Base-by-base conservation (phyloP, 2,888 invertebrate genomes). In the Metalampra italica region DNA sequence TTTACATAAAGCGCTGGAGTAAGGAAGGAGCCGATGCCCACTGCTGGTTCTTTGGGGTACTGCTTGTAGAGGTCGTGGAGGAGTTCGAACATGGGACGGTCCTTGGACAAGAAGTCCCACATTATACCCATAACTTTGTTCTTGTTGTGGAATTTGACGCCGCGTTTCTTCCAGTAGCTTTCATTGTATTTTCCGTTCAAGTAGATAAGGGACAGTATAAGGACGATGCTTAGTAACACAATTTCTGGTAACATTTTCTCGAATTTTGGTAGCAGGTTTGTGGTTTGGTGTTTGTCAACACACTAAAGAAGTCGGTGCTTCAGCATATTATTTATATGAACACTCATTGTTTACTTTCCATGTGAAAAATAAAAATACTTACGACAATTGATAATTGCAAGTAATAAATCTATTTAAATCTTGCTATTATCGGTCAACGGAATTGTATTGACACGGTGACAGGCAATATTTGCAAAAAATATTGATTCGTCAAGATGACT, bases 111-210 rank as follows among this genome's bases (percentile, higher is more conserved):
- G 40, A 60, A 82, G 9, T 73, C 65, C 71, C 72, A 78, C 13
- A 75, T 63, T 0, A 70, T 58, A 4, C 81, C 82, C 9, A 65
- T 47, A 0, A 65, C 45, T 49, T 64, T 78, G 47, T 73, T 65
- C 43, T 60, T 64, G 0, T 56, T 52, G 15, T 74, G 54, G 43
- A 76, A 79, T 2, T 52, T 43, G 0, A 81, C 78, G 0, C 77
- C 75, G 8, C 77, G 75, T 55, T 66, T 78, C 13, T 57, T 72
- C 80, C 82, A 82, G 46, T 82, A 82, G 1, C 43, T 30, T 42
- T 78, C 64, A 59, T 80, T 78, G 45, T 69, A 71, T 55, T 50
- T 59, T 4, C 74, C 76, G 43, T 50, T 65, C 0, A 74, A 29
- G 48, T 72, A 67, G 8, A 59, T 38, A 1, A 64, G 30, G 9